Percentiles rank a stretch among this genome's conserved stretches.
Conservation (phyloP, 1,140 invertebrate genomes). For the Eupeodes corollae region DNA sequence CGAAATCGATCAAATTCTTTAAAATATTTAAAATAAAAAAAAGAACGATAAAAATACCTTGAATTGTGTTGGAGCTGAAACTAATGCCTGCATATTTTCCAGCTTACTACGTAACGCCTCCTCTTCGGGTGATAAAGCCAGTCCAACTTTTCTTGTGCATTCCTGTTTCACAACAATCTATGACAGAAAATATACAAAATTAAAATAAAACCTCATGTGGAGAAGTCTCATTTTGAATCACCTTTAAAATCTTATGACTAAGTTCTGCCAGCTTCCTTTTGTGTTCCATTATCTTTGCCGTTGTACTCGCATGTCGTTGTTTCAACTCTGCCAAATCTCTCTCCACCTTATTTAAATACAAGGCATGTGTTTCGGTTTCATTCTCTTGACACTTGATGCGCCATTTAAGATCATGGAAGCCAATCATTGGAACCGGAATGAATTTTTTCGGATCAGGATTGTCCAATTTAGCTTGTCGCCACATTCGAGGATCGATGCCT, state of each 20-base stretch:
- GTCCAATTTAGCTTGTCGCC: conserved; percentile 83
- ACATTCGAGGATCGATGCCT: conserved; percentile 67
- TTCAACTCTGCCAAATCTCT: conserved; percentile 65
- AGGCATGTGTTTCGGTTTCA: conserved; percentile 65
- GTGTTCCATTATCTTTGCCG: conserved; percentile 61
- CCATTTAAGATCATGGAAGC: conserved; percentile 64
- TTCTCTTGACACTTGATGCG: conserved; percentile 72
- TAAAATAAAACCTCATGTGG: neutral
- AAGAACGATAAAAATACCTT: conserved; percentile 45
- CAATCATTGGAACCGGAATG: conserved; percentile 85
- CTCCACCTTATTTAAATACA: conserved; percentile 61
- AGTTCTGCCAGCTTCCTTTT: conserved; percentile 63
- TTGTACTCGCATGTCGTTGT: conserved; percentile 55
- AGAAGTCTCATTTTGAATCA: conserved; percentile 25
- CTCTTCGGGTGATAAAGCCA: conserved; percentile 77
- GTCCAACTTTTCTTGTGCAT: conserved; percentile 71
- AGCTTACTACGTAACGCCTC: conserved; percentile 73
- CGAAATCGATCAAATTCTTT: conserved; percentile 3
- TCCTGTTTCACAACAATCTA: conserved; percentile 81
- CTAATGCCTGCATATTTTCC: conserved; percentile 71
- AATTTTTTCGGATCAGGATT: conserved; percentile 83
- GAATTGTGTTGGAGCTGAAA: conserved; percentile 84
- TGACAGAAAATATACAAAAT: neutral
- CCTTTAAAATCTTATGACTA: conserved; percentile 65
- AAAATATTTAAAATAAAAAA: neutral